phyloP scores from a whole-genome alignment of 2,797 vertebrate genomes.

The Poecile montanus region DNA sequence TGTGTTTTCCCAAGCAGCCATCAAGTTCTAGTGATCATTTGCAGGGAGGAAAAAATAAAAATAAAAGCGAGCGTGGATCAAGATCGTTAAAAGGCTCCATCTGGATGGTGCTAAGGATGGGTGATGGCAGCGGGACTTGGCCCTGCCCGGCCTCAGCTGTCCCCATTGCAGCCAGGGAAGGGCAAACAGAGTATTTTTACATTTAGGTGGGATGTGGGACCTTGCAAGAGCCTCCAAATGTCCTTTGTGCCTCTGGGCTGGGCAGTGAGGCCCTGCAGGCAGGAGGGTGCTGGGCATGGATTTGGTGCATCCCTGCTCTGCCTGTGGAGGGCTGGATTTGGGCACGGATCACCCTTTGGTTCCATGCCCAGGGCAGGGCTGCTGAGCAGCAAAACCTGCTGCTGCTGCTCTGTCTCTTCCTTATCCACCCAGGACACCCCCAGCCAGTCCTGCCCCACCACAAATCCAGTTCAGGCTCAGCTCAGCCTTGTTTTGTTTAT shows the following conservation, averaged over 20 bases:
- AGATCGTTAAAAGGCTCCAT: conserved; percentile 62
- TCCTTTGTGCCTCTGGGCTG: neutral
- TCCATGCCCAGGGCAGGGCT: neutral
- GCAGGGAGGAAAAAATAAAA: conserved; percentile 41
- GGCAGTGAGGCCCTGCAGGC: neutral
- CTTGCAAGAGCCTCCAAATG: neutral
- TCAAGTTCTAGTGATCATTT: conserved; percentile 66
- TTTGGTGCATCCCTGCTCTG: neutral
- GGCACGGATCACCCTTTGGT: neutral
- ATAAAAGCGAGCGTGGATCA: conserved; percentile 58
- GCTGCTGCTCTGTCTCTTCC: neutral
- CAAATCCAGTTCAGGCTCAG: neutral
- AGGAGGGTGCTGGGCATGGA: accelerated
- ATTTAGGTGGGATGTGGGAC: neutral
- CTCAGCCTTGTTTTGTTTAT: neutral
- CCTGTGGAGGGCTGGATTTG: accelerated
- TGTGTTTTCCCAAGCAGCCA: conserved; percentile 59
- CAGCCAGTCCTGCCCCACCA: neutral
- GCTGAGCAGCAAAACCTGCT: accelerated
- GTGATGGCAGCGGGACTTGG: conserved; percentile 23
- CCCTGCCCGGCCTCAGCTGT: neutral
- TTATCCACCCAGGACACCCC: neutral
- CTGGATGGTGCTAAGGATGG: conserved; percentile 44
- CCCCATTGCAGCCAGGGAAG: neutral
- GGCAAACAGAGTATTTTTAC: neutral